Base-by-base conservation (phyloP, 2,888 invertebrate species). In the Cyaniris semiargus region DNA sequence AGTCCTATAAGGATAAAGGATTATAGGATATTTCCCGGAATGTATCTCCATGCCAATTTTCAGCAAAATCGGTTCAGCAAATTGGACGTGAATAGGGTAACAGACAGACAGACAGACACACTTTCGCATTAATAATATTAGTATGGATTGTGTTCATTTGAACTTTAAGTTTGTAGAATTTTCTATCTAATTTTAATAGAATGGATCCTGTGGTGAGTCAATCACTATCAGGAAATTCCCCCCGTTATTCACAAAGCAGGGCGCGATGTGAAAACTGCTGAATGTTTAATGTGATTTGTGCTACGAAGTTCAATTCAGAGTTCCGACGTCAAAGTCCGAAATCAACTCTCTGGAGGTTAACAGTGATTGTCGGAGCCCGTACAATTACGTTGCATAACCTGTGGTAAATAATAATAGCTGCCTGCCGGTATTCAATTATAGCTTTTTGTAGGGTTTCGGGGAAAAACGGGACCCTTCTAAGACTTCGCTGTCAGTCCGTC, bases 221-320 rank as follows among this genome's bases (percentile, higher is more conserved):
- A 5, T 31, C 27, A 27, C 27, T 27, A 5, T 66, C 3, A 7
- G 21, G 27, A 4, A 31, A 66, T 66, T 66, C 6, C 10, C 2
- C 23, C 27, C 15, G 6, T 66, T 66, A 66, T 66, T 66, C 66
- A 66, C 18, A 31, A 27, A 66, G 15, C 66, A 15, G 66, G 27
- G 27, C 66, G 5, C 27, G 6, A 66, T 27, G 66, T 31, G 27
- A 66, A 66, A 66, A 66, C 66, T 27, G 66, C 66, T 66, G 66
- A 66, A 66, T 66, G 66, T 66, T 66, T 66, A 27, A 66, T 66
- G 66, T 31, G 66, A 66, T 66, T 66, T 66, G 27, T 31, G 66
- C 15, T 66, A 13, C 66, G 66, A 18, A 66, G 66, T 31, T 66
- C 66, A 66, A 27, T 31, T 66, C 27, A 2, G 18, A 66, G 15